Evolutionary conservation across 2,113 vertebrate species (phyloP).

Genomic region (Siniperca chuatsi): DNA sequence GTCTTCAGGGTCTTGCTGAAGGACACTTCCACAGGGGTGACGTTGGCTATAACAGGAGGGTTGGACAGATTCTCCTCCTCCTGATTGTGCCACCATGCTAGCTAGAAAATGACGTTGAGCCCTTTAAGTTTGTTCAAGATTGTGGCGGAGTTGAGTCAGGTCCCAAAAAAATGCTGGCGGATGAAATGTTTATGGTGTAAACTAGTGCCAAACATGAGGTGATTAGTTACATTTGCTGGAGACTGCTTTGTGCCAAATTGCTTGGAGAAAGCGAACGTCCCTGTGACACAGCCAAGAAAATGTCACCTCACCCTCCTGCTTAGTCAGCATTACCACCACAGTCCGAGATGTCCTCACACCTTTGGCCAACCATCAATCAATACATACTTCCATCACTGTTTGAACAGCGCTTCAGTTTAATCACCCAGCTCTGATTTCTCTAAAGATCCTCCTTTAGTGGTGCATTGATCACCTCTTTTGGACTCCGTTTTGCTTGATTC

Average conservation of each 20-base stretch:
- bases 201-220: constrained; percentile 45
- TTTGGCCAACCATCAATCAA: constrained; percentile 66
- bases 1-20: background rate
- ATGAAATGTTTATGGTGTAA: constrained; percentile 37
- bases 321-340: constrained; percentile 44
- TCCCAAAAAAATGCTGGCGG: constrained; percentile 29
- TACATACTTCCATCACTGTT: constrained; percentile 57
- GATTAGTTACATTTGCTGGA: constrained; percentile 58
- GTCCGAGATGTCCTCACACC: constrained; percentile 48
- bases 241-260: constrained; percentile 44
- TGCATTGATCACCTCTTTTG: constrained; percentile 47
- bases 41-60: background rate
- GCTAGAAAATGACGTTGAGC: constrained; percentile 6
- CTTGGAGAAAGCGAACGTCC: constrained; percentile 7
- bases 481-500: constrained; percentile 15
- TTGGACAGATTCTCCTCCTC: background rate
- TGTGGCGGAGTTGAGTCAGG: constrained; percentile 4
- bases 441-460: constrained; percentile 34
- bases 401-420: constrained; percentile 53
- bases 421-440: constrained; percentile 51
- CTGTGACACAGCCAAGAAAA: constrained; percentile 56
- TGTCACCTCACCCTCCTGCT: constrained; percentile 55
- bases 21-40: background rate
- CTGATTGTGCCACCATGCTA: background rate
- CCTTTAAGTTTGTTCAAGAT: constrained; percentile 32